Evolutionary conservation across 1,140 invertebrate genomes (phyloP).

Genomic region (Drosophila auraria): DNA sequence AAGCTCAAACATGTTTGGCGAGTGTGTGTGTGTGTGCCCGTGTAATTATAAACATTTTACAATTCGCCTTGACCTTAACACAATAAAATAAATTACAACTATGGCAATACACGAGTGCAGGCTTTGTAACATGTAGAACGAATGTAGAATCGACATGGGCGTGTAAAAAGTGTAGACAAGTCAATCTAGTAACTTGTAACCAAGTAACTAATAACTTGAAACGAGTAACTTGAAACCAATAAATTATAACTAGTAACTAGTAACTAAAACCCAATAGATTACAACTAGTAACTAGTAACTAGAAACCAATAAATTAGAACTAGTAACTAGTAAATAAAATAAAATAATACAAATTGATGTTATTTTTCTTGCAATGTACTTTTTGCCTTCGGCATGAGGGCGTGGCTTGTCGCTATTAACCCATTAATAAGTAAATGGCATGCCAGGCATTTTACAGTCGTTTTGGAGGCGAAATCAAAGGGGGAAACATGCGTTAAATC

Average conservation of each 20-base stretch:
- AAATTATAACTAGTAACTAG: background rate
- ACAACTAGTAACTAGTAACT: background rate
- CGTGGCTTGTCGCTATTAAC: constrained; percentile 43
- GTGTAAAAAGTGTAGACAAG: constrained; percentile 18
- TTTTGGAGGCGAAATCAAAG: constrained; percentile 22
- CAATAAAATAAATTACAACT: constrained; percentile 81
- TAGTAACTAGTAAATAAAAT: background rate
- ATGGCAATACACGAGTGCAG: constrained; percentile 43
- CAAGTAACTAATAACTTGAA: background rate
- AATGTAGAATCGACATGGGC: constrained; percentile 18
- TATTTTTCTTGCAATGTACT: constrained; percentile 1
- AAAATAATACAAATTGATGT: no score
- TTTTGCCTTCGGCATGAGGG: constrained; percentile 21
- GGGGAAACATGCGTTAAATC: constrained; percentile 29
- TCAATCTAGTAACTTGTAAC: background rate
- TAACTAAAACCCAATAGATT: background rate
- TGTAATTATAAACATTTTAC: constrained; percentile 74
- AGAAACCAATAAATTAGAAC: background rate
- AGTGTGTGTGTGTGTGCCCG: constrained; percentile 12
- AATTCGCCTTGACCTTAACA: constrained; percentile 81
- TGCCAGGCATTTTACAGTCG: constrained; percentile 40
- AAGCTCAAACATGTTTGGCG: constrained; percentile 40
- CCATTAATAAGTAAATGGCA: constrained; percentile 60
- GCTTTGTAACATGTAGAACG: constrained; percentile 12
- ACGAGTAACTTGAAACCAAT: background rate